Conservation (phyloP, 1,140 invertebrate genomes). For the Caerostris darwini region DNA sequence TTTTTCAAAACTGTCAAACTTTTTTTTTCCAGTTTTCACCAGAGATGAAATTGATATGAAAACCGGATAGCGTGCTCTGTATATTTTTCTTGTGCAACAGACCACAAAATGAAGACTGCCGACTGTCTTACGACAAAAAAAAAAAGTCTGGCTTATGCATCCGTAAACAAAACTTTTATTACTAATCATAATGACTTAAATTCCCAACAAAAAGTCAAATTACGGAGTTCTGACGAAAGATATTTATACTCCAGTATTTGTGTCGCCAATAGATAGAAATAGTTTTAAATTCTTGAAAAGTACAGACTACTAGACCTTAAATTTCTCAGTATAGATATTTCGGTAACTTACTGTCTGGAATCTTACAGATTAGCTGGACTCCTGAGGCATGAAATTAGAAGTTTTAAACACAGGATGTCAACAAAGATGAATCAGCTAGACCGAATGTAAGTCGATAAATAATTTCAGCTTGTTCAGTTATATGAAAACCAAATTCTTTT, state of each 20-base stretch:
- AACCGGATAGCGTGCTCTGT: not conserved
- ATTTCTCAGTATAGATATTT: not conserved
- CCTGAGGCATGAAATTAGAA: slow-evolving; percentile 20
- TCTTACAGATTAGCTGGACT: not conserved
- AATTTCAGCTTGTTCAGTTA: too few relatives aligned
- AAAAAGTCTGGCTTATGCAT: not conserved
- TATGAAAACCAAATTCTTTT: too few relatives aligned
- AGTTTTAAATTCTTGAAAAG: not conserved
- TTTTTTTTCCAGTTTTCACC: not conserved
- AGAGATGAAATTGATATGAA: not conserved
- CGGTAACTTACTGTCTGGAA: not conserved
- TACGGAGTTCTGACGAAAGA: not conserved
- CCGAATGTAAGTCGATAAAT: too few relatives aligned
- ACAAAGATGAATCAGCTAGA: not conserved
- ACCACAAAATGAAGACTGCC: slow-evolving; percentile 14
- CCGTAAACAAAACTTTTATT: slow-evolving; percentile 11
- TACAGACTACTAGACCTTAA: not conserved
- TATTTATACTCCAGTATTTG: not conserved
- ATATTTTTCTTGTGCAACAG: not conserved
- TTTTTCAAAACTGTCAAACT: not conserved
- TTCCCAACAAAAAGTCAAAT: slow-evolving; percentile 20
- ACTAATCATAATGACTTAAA: slow-evolving; percentile 33
- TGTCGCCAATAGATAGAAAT: not conserved
- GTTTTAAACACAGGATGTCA: not conserved
- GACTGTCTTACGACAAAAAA: not conserved